Evolutionary conservation across 2,888 invertebrate genomes (phyloP).

Genomic region (Apamea crenata): DNA sequence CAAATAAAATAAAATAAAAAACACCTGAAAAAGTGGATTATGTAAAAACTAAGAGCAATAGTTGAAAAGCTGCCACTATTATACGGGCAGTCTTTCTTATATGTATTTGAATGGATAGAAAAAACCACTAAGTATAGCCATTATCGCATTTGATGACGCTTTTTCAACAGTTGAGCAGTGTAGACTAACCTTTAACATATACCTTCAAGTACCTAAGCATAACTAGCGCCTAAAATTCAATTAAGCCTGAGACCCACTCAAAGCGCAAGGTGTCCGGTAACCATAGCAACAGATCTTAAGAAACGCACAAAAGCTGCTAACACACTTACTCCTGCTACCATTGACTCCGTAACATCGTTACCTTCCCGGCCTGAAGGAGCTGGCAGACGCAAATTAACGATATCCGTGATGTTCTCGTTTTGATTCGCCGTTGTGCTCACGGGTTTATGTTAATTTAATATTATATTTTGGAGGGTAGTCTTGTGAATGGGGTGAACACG

Average conservation of each 20-base stretch:
- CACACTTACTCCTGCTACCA: constrained; percentile 80
- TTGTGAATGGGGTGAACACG: constrained; percentile 56
- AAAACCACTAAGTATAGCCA: neutral
- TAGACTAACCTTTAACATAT: neutral
- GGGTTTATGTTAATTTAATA: constrained; percentile 88
- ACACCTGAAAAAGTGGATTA: neutral
- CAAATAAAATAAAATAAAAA: neutral
- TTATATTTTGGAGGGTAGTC: constrained; percentile 73
- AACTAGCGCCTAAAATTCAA: constrained; percentile 15
- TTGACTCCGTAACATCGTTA: constrained; percentile 76
- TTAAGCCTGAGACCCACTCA: constrained; percentile 13
- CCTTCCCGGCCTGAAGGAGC: constrained; percentile 67
- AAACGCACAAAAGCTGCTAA: constrained; percentile 75
- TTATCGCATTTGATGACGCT: neutral
- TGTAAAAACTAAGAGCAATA: neutral
- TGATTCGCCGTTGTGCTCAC: constrained; percentile 81
- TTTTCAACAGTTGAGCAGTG: neutral
- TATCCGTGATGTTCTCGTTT: constrained; percentile 86
- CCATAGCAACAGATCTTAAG: constrained; percentile 59
- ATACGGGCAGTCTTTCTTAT: neutral
- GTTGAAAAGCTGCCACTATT: neutral
- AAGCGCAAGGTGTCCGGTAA: constrained; percentile 58
- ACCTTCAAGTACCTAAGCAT: neutral
- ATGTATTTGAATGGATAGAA: neutral
- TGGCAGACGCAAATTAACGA: constrained; percentile 81